Base-by-base conservation (phyloP, 2,113 vertebrate genomes). In the Sinocyclocheilus anshuiensis region DNA sequence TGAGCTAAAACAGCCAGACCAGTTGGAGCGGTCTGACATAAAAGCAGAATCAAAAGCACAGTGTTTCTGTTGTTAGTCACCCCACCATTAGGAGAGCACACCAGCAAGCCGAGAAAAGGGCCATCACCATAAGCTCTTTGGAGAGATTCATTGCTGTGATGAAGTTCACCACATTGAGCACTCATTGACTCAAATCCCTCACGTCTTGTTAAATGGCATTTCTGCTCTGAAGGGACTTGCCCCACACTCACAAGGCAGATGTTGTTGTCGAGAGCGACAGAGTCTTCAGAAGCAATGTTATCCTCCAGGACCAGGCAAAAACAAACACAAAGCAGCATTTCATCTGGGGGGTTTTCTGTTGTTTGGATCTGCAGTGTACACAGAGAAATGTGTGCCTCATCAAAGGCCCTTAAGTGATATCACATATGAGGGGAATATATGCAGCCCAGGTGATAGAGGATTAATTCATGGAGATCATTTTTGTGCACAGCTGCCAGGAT, bases 131-230 rank as follows among this genome's bases (percentile, higher is more conserved):
- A 83, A 83, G 65, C 81, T 84, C 86, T 84, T 82, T 85, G 81
- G 84, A 87, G 86, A 87, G 88, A 90, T 89, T 84, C 88, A 89
- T 84, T 86, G 80, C 88, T 85, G 82, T 86, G 89, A 91, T 89
- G 86, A 90, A 91, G 89, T 89, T 91, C 86, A 89, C 69, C 84
- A 85, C 87, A 87, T 87, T 87, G 90, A 90, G 86, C 88, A 84
- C 87, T 89, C 90, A 87, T 87, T 89, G 85, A 90, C 78, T 89
- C 80, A 89, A 91, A 90, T 91, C 90, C 90, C 90, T 74, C 84
- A 87, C 83, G 89, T 89, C 89, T 91, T 91, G 90, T 91, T 90
- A 91, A 89, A 91, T 91, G 88, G 89, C 61, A 87, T 84, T 84
- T 89, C 79, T 85, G 84, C 87, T 88, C 89, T 72, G 63, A 74